Conservation (phyloP, 2,797 vertebrate genomes). For the Hephaestus fuliginosus region DNA sequence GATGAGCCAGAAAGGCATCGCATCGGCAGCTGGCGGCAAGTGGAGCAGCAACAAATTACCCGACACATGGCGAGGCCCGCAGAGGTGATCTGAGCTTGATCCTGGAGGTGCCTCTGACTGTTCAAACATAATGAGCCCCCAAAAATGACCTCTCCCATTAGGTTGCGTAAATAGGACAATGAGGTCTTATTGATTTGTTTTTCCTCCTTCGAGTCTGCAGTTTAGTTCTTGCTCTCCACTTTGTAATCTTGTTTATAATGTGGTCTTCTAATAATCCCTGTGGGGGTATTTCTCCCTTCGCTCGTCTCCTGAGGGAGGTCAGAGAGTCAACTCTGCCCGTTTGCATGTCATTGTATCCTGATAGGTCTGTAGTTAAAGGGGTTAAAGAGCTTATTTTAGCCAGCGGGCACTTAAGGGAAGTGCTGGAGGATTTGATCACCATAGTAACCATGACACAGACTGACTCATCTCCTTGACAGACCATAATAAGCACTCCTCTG, state of each 20-base stretch:
- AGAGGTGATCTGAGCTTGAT: background rate
- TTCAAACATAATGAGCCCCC: background rate
- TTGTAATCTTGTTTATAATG: conserved; percentile 11
- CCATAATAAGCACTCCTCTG: conserved; percentile 83
- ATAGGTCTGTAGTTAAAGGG: conserved; percentile 69
- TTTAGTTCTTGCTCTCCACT: background rate
- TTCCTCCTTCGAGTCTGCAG: background rate
- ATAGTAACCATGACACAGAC: conserved; percentile 78
- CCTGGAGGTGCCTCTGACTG: background rate
- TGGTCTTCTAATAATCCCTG: conserved; percentile 15
- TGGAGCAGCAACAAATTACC: conserved; percentile 11
- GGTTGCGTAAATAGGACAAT: background rate
- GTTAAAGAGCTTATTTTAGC: conserved; percentile 78
- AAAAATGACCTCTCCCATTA: background rate
- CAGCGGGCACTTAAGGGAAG: conserved; percentile 68
- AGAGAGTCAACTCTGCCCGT: conserved; percentile 19
- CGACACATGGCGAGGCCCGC: background rate
- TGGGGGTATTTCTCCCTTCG: conserved; percentile 13
- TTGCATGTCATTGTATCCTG: conserved; percentile 25
- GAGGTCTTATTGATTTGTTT: background rate
- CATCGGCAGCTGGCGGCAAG: background rate
- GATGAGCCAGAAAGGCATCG: conserved; percentile 40
- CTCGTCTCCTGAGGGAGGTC: conserved; percentile 24
- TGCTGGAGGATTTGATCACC: conserved; percentile 74
- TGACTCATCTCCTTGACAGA: conserved; percentile 82